These are phyloP conservation scores for Telmatochromis sp. DNA, from an alignment of 2,113 vertebrate species.

Conservation along the genomic window DNA sequence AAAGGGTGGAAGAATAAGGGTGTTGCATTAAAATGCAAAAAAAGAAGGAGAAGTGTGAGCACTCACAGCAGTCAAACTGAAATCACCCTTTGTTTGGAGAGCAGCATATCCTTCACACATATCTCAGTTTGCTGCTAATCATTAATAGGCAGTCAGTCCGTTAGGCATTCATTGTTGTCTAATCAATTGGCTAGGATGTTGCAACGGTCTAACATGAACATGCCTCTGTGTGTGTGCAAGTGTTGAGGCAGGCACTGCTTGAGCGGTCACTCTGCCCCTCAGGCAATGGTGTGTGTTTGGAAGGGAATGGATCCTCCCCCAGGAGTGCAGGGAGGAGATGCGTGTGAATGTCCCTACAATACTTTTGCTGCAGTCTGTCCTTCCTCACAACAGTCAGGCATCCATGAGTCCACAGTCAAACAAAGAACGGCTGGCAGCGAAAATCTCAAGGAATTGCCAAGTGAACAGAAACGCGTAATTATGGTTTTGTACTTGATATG, in stretches of 20 bases:
- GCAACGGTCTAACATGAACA: conserved; percentile 7
- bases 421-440: not conserved
- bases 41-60: not conserved
- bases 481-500: not conserved
- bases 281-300: conserved; percentile 67
- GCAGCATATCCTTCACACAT: not conserved
- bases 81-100: conserved; percentile 16
- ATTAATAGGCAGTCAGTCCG: conserved; percentile 40
- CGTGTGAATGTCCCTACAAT: conserved; percentile 42
- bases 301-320: conserved; percentile 69
- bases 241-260: conserved; percentile 53
- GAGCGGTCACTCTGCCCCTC: conserved; percentile 72
- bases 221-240: conserved; percentile 1
- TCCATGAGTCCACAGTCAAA: not conserved
- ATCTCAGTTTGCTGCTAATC: conserved; percentile 33
- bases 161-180: conserved; percentile 47
- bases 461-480: not conserved
- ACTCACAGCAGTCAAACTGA: not conserved
- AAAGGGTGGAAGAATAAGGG: not conserved
- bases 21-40: not conserved
- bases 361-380: conserved; percentile 58
- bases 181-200: conserved; percentile 55
- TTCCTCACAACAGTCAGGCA: conserved; percentile 10
- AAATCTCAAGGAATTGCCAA: not conserved
- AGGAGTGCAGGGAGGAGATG: conserved; percentile 58